Conservation (phyloP, 2,888 invertebrate genomes). For the Lobophora halterata region DNA sequence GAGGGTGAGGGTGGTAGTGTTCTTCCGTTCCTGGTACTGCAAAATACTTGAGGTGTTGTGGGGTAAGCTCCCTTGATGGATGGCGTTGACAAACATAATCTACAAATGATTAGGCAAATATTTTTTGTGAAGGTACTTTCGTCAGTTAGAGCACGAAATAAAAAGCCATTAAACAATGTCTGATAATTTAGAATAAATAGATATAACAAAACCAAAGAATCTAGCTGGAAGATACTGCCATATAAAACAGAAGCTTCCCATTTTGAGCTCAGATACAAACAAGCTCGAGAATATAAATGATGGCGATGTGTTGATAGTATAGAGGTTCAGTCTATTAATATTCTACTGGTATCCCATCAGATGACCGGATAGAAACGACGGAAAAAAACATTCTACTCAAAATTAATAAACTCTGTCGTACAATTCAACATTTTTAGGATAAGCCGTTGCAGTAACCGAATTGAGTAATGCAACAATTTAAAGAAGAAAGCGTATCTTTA, state of each 20-base stretch:
- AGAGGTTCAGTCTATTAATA: constrained; percentile 50
- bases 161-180: too few relatives aligned
- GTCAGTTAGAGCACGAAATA: too few relatives aligned
- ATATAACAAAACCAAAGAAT: neutral
- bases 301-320: constrained; percentile 28
- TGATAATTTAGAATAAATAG: too few relatives aligned
- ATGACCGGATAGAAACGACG: constrained; percentile 54
- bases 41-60: constrained; percentile 41
- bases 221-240: constrained; percentile 3
- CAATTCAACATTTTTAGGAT: neutral
- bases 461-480: constrained; percentile 36
- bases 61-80: constrained; percentile 17
- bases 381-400: constrained; percentile 37
- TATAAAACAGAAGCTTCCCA: constrained; percentile 5
- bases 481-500: constrained; percentile 64
- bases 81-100: constrained; percentile 4
- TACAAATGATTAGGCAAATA: too few relatives aligned
- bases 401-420: constrained; percentile 8
- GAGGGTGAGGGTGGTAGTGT: constrained; percentile 62
- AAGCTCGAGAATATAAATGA: constrained; percentile 21
- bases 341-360: constrained; percentile 44
- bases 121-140: too few relatives aligned
- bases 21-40: constrained; percentile 56
- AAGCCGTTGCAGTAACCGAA: constrained; percentile 3
- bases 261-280: constrained; percentile 11